Evolutionary conservation across 2,113 vertebrate species (phyloP), one percentile per base, ranked within the genome.

Genomic region (Microtus richardsoni): DNA sequence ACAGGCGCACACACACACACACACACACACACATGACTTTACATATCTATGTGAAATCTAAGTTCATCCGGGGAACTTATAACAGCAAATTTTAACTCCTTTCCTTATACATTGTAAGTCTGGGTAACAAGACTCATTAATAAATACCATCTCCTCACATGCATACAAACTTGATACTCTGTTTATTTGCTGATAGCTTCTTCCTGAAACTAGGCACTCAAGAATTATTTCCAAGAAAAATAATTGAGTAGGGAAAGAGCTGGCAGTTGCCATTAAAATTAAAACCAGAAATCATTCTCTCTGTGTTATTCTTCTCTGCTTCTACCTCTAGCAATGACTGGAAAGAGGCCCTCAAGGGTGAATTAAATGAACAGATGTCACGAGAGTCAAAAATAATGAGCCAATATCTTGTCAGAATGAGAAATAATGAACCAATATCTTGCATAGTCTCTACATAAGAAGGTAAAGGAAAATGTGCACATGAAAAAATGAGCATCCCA

Each of bases 151-250:
- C 78, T 71, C 24, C 49, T 91, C 77, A 60, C 62, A 70, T 71
- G 91, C 71, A 96, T 73, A 71, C 68, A 94, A 91, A 89, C 62
- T 91, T 95, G 88, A 93, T 85, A 87, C 84, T 73, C 82, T 88
- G 74, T 96, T 97, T 96, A 96, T 95, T 93, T 97, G 86, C 75
- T 89, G 33, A 94, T n/a, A 24, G 70, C 68, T 96, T 93, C 79
- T 93, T 52, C 88, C 91, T 47, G 19, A 96, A 96, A 96, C 54
- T 93, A 94, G 91, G 71, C 58, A 77, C 87, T 87, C 33, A 87
- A 54, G 88, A 96, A 94, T 96, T 83, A 78, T 95, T 95, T 95
- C 91, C 92, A 96, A 95, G 88, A 92, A 96, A 96, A 97, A 96
- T 94, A 96, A 96, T 24, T 79, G 82, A 94, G 66, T 70, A 68